Percentiles rank a stretch among this genome's conserved stretches.
Evolutionary conservation across 2,113 vertebrate species (phyloP).

Genomic region (human (Homo sapiens)): DNA sequence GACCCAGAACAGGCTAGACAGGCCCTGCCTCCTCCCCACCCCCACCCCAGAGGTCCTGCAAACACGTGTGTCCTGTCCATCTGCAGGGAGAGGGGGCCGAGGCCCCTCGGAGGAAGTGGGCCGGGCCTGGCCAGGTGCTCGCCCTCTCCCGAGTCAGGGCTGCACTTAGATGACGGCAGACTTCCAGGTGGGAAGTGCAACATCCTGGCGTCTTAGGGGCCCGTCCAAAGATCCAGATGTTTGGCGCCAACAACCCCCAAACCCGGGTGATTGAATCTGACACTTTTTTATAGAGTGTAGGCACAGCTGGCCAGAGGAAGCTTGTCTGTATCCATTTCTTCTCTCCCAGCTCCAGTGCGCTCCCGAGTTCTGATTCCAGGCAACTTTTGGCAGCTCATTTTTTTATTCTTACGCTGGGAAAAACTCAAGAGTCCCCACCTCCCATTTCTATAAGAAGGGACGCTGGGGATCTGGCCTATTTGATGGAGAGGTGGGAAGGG

Average conservation of each 20-base stretch:
- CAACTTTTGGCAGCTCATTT: constrained; percentile 40
- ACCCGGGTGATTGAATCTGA: constrained; percentile 62
- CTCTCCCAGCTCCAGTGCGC: background rate
- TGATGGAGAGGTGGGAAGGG: background rate
- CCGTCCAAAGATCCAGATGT: constrained; percentile 65
- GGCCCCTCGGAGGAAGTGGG: constrained; percentile 45
- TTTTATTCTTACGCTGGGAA: background rate
- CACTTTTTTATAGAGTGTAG: constrained; percentile 55
- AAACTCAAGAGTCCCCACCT: background rate
- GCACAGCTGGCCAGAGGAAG: constrained; percentile 66
- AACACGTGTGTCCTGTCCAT: background rate
- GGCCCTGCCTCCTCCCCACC: background rate
- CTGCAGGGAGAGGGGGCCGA: background rate
- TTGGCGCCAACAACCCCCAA: constrained; percentile 26
- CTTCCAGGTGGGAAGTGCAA: constrained; percentile 67
- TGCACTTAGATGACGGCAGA: background rate
- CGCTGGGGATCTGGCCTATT: background rate
- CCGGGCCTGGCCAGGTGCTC: constrained; percentile 39
- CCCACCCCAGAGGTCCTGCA: background rate
- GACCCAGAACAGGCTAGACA: background rate
- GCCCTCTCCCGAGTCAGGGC: background rate
- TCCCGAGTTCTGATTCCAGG: constrained; percentile 14
- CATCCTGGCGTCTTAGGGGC: constrained; percentile 50
- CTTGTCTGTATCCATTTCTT: background rate
- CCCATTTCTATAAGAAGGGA: background rate